A percentile compares a stretch with the other conserved stretches of the same genome.
Conservation (phyloP, 2,888 invertebrate species). For the Caenorhabditis macrosperma region DNA sequence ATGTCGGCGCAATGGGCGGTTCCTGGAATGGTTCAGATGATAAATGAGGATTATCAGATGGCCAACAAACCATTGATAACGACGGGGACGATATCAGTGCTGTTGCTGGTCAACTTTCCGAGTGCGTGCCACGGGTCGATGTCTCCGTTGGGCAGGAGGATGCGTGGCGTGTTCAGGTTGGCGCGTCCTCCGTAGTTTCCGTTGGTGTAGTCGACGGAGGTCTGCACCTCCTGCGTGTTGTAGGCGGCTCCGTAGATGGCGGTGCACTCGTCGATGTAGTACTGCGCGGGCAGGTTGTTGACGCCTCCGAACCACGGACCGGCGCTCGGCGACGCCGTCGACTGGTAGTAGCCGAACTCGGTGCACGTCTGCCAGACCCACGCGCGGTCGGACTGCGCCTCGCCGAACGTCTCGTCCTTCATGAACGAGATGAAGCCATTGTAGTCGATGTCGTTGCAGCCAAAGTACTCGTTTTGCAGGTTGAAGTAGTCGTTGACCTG, state of each 20-base stretch:
- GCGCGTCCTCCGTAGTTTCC: constrained; percentile 68
- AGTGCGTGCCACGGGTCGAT: constrained; percentile 70
- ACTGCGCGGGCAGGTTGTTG: constrained; percentile 56
- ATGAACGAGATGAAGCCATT: constrained; percentile 63
- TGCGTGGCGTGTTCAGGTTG: constrained; percentile 59
- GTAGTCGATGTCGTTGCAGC: constrained; percentile 71
- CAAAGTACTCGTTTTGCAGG: constrained; percentile 51
- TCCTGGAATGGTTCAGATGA: constrained; percentile 41
- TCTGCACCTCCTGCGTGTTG: constrained; percentile 56
- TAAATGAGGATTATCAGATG: too few relatives aligned
- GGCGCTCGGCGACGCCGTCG: constrained; percentile 83
- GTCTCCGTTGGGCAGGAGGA: constrained; percentile 66
- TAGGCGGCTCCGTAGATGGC: constrained; percentile 65
- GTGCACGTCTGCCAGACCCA: constrained; percentile 97
- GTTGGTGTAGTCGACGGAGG: constrained; percentile 66
- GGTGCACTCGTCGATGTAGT: constrained; percentile 67
- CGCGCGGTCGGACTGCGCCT: constrained; percentile 83
- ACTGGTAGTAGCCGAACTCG: constrained; percentile 95
- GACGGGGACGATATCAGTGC: constrained; percentile 56
- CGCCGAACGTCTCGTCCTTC: constrained; percentile 61
- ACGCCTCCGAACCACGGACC: constrained; percentile 65
- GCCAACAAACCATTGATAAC: constrained; percentile 58
- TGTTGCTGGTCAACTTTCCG: constrained; percentile 57
- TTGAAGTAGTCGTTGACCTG: constrained; percentile 66
- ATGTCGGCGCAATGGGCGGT: constrained; percentile 72